Conservation (phyloP, 2,888 invertebrate genomes). For the Tridacna crocea region DNA sequence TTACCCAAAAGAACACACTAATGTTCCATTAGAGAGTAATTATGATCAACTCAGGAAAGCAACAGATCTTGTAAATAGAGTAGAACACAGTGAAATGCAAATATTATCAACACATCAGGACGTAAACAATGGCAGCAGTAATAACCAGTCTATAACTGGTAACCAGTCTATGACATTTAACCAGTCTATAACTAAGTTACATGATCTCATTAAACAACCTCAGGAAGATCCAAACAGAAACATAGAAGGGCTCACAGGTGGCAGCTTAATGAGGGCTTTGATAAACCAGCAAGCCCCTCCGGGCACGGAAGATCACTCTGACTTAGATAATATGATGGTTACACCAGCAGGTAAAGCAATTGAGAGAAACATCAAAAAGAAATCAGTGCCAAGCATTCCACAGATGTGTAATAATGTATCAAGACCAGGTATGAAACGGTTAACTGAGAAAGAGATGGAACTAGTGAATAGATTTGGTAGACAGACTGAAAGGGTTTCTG, state of each 20-base stretch:
- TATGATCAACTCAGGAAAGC: too few relatives aligned
- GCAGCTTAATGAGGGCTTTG: conserved; percentile 51
- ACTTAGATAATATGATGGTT: conserved; percentile 35
- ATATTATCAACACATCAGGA: too few relatives aligned
- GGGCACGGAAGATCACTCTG: conserved; percentile 32
- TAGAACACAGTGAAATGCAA: too few relatives aligned
- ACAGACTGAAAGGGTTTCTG: neutral
- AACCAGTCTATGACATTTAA: too few relatives aligned
- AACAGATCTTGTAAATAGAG: too few relatives aligned
- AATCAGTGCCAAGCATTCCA: neutral
- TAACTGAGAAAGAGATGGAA: conserved; percentile 14
- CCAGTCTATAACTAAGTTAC: too few relatives aligned
- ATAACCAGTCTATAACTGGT: too few relatives aligned
- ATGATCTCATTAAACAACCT: too few relatives aligned
- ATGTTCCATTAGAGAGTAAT: too few relatives aligned
- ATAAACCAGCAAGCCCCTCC: conserved; percentile 44
- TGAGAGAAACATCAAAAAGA: neutral
- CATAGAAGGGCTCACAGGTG: conserved; percentile 18
- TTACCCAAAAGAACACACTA: too few relatives aligned
- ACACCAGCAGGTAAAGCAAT: conserved; percentile 41
- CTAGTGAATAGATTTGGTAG: neutral
- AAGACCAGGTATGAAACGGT: neutral
- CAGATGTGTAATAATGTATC: neutral
- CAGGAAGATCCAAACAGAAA: too few relatives aligned
- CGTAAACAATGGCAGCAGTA: too few relatives aligned